Evolutionary conservation across 2,113 vertebrate genomes (phyloP).

Genomic region (Eurypyga helias): DNA sequence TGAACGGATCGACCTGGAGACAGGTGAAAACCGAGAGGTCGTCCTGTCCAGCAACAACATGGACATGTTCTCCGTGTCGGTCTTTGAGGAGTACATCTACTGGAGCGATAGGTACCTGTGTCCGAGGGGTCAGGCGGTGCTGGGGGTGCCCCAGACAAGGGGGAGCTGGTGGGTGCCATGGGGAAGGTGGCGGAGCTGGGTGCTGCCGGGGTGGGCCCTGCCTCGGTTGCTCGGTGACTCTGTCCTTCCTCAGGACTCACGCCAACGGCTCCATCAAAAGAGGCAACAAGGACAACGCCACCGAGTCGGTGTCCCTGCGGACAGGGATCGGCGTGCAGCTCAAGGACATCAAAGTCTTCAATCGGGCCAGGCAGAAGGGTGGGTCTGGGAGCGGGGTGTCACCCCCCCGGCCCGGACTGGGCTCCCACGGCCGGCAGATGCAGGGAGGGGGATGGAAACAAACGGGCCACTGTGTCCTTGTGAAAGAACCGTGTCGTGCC

Average conservation of each 20-base stretch:
- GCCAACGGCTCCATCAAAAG: constrained; percentile 97
- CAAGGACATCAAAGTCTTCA: constrained; percentile 99
- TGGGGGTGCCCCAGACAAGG: background rate
- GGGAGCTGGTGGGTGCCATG: rapidly evolving
- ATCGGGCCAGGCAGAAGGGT: constrained; percentile 93
- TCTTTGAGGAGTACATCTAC: constrained; percentile 96
- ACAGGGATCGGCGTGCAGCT: constrained; percentile 95
- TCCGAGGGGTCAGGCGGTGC: rapidly evolving
- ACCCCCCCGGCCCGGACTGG: background rate
- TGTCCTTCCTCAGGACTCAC: constrained; percentile 81
- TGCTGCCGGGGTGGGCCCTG: background rate
- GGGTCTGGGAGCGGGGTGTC: background rate
- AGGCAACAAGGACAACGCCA: constrained; percentile 94
- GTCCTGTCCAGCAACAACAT: constrained; percentile 96
- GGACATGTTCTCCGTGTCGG: constrained; percentile 98
- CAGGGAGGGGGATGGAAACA: background rate
- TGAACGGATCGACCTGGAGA: constrained; percentile 93
- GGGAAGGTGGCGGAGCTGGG: background rate
- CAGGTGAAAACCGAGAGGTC: constrained; percentile 89
- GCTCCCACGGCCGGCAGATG: rapidly evolving
- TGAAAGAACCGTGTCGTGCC: rapidly evolving
- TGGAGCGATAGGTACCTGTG: constrained; percentile 90
- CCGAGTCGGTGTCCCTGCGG: constrained; percentile 90
- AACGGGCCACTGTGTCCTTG: rapidly evolving
- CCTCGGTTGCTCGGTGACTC: rapidly evolving